A percentile compares a stretch with the other conserved stretches of the same genome.
Evolutionary conservation across 2,797 vertebrate genomes (phyloP).

Genomic region (Phalanger gymnotis): DNA sequence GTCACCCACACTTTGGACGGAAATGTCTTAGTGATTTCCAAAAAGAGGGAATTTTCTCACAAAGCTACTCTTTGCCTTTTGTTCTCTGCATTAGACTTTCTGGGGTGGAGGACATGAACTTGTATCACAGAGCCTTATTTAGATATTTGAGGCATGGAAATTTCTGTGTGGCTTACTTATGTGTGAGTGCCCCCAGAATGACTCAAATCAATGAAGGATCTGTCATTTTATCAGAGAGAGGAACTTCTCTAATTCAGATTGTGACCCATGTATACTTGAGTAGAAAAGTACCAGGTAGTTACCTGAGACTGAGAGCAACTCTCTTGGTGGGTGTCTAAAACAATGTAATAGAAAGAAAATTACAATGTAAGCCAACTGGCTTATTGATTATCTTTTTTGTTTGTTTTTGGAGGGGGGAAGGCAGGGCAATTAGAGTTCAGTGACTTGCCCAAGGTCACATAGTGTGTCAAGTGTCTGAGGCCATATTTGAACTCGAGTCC

Average conservation of each 20-base stretch:
- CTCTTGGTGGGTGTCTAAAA: background rate
- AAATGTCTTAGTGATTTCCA: background rate
- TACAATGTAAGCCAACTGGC: constrained; percentile 21
- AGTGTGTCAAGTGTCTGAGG: too few relatives aligned
- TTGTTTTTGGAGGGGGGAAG: too few relatives aligned
- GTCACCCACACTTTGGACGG: background rate
- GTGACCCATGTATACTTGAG: background rate
- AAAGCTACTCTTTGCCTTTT: constrained; percentile 14
- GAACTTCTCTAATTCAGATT: background rate
- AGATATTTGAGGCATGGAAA: background rate
- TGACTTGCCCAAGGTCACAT: too few relatives aligned
- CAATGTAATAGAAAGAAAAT: background rate
- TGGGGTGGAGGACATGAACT: too few relatives aligned
- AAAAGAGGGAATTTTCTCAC: constrained; percentile 1
- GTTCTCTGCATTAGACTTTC: background rate
- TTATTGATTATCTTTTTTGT: too few relatives aligned
- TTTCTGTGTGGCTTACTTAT: background rate
- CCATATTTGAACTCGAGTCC: too few relatives aligned
- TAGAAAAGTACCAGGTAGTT: background rate
- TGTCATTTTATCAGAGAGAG: background rate
- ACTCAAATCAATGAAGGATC: background rate
- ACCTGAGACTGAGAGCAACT: background rate
- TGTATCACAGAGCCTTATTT: background rate
- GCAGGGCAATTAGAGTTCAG: too few relatives aligned
- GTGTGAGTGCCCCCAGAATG: background rate